These are phyloP conservation scores for Oreohelix idahoensis DNA, from an alignment of 1,140 invertebrate genomes.

Conservation along the genomic window DNA sequence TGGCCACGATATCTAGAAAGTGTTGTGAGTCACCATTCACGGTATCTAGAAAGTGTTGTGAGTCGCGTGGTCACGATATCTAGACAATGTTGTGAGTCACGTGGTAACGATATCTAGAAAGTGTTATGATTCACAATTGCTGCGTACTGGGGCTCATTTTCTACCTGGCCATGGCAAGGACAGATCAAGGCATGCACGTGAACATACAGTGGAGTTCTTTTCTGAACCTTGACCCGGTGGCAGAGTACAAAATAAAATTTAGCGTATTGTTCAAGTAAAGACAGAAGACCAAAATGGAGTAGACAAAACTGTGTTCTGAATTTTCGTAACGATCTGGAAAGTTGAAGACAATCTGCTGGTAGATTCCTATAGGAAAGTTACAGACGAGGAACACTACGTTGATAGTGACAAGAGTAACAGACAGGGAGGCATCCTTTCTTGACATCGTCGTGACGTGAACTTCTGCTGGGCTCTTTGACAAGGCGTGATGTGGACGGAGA, in stretches of 20 bases:
- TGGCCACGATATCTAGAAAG: too few relatives aligned
- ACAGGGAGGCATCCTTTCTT: conserved; percentile 8
- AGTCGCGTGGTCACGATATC: too few relatives aligned
- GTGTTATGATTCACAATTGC: too few relatives aligned
- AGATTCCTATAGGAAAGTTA: conserved; percentile 31
- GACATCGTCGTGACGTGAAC: neutral
- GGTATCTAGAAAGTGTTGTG: too few relatives aligned
- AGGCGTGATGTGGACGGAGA: too few relatives aligned
- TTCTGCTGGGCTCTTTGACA: neutral
- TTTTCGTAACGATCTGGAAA: conserved; percentile 1
- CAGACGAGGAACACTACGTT: conserved; percentile 25
- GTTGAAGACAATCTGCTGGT: conserved; percentile 21
- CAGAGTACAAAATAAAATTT: conserved; percentile 23
- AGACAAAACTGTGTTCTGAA: neutral
- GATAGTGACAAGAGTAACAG: neutral
- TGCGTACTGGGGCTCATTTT: too few relatives aligned
- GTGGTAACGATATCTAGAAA: too few relatives aligned
- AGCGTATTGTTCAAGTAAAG: conserved; percentile 31
- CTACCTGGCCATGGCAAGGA: neutral
- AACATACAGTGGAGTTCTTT: conserved; percentile 7
- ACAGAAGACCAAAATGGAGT: neutral
- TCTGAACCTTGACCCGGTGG: conserved; percentile 8
- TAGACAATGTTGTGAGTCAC: too few relatives aligned
- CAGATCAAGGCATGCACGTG: neutral
- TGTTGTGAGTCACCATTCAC: too few relatives aligned